These are phyloP conservation scores for Takifugu ocellatus DNA, from an alignment of 2,797 vertebrate species.

Conservation along the genomic window DNA sequence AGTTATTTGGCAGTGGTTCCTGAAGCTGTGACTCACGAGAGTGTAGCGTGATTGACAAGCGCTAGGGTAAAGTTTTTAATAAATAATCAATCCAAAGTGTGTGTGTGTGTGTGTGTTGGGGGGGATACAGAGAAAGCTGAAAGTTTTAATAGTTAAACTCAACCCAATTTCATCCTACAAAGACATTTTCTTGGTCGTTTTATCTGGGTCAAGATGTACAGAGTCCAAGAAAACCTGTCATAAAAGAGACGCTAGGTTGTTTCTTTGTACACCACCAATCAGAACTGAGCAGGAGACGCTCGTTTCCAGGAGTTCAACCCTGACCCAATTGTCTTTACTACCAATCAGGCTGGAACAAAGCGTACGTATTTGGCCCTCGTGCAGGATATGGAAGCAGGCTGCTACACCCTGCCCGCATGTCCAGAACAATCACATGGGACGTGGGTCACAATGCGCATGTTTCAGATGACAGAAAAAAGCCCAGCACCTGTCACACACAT, in stretches of 20 bases:
- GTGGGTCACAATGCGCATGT: constrained; percentile 39
- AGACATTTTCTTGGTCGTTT: no score
- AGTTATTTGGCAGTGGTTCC: constrained; percentile 46
- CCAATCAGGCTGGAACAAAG: constrained; percentile 17
- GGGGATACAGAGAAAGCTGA: not conserved
- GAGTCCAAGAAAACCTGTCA: no score
- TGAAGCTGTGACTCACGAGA: constrained; percentile 39
- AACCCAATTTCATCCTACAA: no score
- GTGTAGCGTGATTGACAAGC: constrained; percentile 18
- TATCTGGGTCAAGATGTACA: no score
- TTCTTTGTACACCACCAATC: no score
- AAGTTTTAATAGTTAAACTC: not conserved
- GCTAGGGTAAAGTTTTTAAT: constrained; percentile 8
- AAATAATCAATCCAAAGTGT: constrained; percentile 11
- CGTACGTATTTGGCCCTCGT: constrained; percentile 14
- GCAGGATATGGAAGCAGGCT: constrained; percentile 18
- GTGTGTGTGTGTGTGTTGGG: not conserved
- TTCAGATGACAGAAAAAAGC: constrained; percentile 51
- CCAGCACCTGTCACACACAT: constrained; percentile 66
- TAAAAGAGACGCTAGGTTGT: no score
- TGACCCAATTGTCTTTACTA: constrained; percentile 11
- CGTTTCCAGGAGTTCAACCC: no score
- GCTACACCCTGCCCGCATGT: constrained; percentile 19
- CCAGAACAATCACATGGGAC: constrained; percentile 45
- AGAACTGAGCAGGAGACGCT: no score